Conservation (phyloP, 2,888 invertebrate species). For the Drosophila incognita region DNA sequence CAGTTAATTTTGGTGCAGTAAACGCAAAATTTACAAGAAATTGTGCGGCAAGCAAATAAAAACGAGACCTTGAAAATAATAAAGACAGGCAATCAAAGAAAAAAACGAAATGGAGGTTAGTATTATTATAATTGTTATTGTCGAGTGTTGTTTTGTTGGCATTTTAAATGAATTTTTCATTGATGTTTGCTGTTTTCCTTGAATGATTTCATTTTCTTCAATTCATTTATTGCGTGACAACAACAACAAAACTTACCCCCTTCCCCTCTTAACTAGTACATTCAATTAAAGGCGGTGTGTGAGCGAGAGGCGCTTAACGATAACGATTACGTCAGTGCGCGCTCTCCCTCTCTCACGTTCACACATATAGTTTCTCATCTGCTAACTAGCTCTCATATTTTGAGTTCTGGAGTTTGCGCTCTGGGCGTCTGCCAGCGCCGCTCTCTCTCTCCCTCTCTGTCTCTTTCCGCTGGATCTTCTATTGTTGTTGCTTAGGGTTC, state of each 20-base stretch:
- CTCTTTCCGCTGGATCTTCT: constrained; percentile 11
- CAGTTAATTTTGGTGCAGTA: constrained; percentile 53
- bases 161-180: constrained; percentile 59
- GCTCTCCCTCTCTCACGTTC: constrained; percentile 13
- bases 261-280: constrained; percentile 13
- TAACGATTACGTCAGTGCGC: constrained; percentile 75
- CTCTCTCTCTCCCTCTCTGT: constrained; percentile 6
- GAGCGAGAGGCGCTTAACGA: constrained; percentile 43
- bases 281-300: constrained; percentile 42
- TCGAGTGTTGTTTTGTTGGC: constrained; percentile 17
- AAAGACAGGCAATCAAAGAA: constrained; percentile 37
- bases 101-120: constrained; percentile 74
- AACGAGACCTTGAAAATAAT: constrained; percentile 48
- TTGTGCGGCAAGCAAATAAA: constrained; percentile 49
- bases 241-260: constrained; percentile 58
- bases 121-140: constrained; percentile 42
- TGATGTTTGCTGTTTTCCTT: constrained; percentile 70
- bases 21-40: constrained; percentile 45
- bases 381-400: constrained; percentile 17
- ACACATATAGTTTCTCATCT: constrained; percentile 9
- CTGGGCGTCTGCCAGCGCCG: constrained; percentile 29
- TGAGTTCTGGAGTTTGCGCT: constrained; percentile 75
- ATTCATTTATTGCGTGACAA: constrained; percentile 59
- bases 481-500: constrained; percentile 20
- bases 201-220: constrained; percentile 77